These are phyloP conservation scores for Erpobdella octoculata DNA, from an alignment of 2,888 invertebrate species.

Conservation along the genomic window DNA sequence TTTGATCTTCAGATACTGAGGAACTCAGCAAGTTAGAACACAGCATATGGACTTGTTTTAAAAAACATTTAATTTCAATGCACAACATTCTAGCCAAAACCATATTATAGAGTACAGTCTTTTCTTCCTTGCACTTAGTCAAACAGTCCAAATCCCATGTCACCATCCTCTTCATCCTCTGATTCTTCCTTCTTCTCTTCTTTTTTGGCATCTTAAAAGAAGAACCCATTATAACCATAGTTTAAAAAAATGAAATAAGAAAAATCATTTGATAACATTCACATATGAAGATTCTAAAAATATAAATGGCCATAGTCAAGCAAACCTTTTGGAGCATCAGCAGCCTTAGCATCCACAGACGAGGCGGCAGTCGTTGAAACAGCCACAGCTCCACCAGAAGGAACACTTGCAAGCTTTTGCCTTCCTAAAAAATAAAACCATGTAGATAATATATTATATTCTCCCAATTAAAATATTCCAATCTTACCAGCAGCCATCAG, in stretches of 20 bases:
- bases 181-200: conserved; percentile 22
- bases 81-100: too few relatives aligned
- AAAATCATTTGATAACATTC: background rate
- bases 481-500: conserved; percentile 69
- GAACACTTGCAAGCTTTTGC: conserved; percentile 17
- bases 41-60: too few relatives aligned
- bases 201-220: conserved; percentile 15
- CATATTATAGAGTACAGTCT: too few relatives aligned
- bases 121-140: too few relatives aligned
- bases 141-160: conserved; percentile 27
- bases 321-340: conserved; percentile 20
- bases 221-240: background rate
- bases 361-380: background rate
- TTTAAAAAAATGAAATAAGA: background rate
- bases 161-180: conserved; percentile 16
- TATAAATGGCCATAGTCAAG: too few relatives aligned
- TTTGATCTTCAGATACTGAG: too few relatives aligned
- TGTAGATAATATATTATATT: background rate
- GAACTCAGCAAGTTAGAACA: too few relatives aligned
- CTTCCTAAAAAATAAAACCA: background rate
- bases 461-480: background rate
- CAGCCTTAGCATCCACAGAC: background rate
- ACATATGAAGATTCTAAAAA: background rate
- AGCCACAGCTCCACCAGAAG: conserved; percentile 14
- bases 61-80: too few relatives aligned